Evolutionary conservation across 2,888 invertebrate genomes (phyloP).

Genomic region (Phalera bucephala): DNA sequence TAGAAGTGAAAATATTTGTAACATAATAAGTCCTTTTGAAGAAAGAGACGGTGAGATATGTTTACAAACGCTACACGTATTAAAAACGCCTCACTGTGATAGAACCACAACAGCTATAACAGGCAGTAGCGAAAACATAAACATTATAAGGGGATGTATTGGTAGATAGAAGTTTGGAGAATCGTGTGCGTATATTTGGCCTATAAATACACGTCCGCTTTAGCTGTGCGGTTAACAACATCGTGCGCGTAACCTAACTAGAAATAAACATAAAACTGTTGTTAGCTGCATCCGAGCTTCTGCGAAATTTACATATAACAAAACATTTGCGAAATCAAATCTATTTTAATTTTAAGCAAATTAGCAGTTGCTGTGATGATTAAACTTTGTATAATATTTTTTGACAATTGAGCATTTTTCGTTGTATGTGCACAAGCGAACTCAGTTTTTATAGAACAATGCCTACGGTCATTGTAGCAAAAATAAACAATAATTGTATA

Average conservation of each 20-base stretch:
- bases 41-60: too few species aligned
- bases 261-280: slow-evolving; percentile 27
- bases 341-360: slow-evolving; percentile 25
- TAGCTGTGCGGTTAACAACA: slow-evolving; percentile 34
- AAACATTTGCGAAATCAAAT: slow-evolving; percentile 30
- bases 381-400: too few species aligned
- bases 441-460: not conserved
- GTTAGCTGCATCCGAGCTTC: slow-evolving; percentile 33
- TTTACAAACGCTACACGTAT: too few species aligned
- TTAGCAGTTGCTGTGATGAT: slow-evolving; percentile 9
- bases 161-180: slow-evolving; percentile 14
- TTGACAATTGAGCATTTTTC: too few species aligned
- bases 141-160: slow-evolving; percentile 6
- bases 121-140: too few species aligned
- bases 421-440: too few species aligned
- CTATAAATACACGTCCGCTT: slow-evolving; percentile 50
- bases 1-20: too few species aligned
- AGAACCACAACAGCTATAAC: too few species aligned
- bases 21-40: too few species aligned
- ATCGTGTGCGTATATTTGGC: slow-evolving; percentile 28
- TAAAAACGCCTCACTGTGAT: too few species aligned
- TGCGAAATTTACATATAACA: slow-evolving; percentile 36
- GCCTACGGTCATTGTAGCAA: not conserved
- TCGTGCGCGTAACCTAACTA: slow-evolving; percentile 32
- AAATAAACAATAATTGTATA: not conserved